Percentiles rank a stretch among this genome's conserved stretches.
These are phyloP conservation scores for Riparia riparia DNA, from an alignment of 2,113 vertebrate genomes.

Conservation along the genomic window DNA sequence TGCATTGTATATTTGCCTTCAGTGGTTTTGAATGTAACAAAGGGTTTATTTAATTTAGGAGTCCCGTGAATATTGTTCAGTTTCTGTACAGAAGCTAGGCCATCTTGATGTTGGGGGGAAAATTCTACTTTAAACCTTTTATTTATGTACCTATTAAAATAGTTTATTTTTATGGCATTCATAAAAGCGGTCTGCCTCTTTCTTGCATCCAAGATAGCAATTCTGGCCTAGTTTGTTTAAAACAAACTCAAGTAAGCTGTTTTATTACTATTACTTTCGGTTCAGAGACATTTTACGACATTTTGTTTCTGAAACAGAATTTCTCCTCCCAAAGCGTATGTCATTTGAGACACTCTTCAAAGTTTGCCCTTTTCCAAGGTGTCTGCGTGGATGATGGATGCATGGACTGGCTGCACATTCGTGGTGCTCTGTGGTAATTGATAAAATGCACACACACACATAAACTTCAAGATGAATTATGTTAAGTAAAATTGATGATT, in stretches of 20 bases:
- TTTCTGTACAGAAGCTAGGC: conserved; percentile 64
- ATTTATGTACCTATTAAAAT: conserved; percentile 82
- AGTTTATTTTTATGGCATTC: conserved; percentile 78
- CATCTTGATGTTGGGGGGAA: conserved; percentile 17
- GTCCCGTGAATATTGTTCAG: conserved; percentile 24
- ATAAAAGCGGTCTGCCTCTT: conserved; percentile 40
- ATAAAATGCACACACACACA: background rate
- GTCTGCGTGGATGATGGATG: background rate
- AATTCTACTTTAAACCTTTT: conserved; percentile 63
- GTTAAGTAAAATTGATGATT: background rate
- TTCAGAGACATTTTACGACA: background rate
- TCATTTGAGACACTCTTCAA: background rate
- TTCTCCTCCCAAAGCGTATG: background rate
- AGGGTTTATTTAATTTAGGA: conserved; percentile 63
- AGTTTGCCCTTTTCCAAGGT: background rate
- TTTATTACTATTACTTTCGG: background rate
- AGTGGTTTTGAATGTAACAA: conserved; percentile 69
- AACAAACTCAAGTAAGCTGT: background rate
- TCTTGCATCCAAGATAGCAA: background rate
- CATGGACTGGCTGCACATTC: background rate
- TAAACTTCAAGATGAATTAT: background rate
- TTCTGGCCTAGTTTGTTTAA: background rate
- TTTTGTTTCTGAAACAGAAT: background rate
- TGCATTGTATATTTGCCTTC: conserved; percentile 35
- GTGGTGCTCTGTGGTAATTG: background rate